Conservation (phyloP, 2,113 vertebrate species). For the Semnornis frantzii region DNA sequence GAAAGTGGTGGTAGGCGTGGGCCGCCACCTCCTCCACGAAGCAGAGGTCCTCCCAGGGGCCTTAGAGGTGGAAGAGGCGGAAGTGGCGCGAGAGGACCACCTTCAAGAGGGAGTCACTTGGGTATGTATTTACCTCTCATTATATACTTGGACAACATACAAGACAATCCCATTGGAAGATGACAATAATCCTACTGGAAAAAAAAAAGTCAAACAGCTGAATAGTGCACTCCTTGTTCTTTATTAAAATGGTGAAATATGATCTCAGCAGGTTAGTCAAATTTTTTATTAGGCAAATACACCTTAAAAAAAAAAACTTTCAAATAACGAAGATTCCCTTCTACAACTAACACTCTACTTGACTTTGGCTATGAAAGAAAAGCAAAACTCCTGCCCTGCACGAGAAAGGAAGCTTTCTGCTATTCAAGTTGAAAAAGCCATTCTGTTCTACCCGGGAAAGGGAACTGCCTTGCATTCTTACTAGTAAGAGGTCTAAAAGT, state of each 20-base stretch:
- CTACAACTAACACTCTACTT: constrained; percentile 64
- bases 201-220: constrained; percentile 54
- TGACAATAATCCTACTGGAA: constrained; percentile 66
- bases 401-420: constrained; percentile 46
- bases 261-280: constrained; percentile 33
- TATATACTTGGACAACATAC: constrained; percentile 61
- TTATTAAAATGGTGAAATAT: constrained; percentile 49
- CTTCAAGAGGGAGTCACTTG: constrained; percentile 88
- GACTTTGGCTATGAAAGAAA: constrained; percentile 59
- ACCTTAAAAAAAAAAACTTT: constrained; percentile 60
- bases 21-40: constrained; percentile 86
- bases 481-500: constrained; percentile 1
- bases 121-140: constrained; percentile 76
- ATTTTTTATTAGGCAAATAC: constrained; percentile 54
- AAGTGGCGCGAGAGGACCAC: constrained; percentile 87
- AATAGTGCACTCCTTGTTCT: constrained; percentile 64
- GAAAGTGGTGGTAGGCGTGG: constrained; percentile 88
- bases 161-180: constrained; percentile 66
- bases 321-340: constrained; percentile 57
- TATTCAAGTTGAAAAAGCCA: constrained; percentile 37
- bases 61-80: constrained; percentile 88
- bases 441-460: constrained; percentile 28
- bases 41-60: constrained; percentile 90
- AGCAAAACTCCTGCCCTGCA: constrained; percentile 54
- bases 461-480: constrained; percentile 3